Percentiles rank a stretch among this genome's conserved stretches.
Evolutionary conservation across 2,113 vertebrate genomes (phyloP).

Genomic region (Gambusia holbrooki): DNA sequence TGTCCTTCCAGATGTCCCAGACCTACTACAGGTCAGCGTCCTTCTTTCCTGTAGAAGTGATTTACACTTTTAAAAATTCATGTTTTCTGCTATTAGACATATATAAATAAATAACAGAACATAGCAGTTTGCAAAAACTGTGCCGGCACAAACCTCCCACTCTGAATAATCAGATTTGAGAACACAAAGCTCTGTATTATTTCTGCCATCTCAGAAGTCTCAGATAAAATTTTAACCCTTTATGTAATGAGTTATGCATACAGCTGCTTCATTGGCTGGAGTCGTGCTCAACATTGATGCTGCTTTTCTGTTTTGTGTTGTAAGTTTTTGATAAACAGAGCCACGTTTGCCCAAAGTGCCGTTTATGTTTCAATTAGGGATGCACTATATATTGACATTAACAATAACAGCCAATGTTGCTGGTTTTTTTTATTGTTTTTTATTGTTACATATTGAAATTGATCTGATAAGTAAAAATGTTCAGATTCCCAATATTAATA

Average conservation of each 20-base stretch:
- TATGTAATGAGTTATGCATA: background rate
- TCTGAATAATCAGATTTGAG: background rate
- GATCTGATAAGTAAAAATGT: too few species aligned
- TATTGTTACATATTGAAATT: too few species aligned
- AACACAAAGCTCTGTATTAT: background rate
- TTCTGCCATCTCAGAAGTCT: too few species aligned
- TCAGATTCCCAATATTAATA: too few species aligned
- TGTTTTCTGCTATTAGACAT: background rate
- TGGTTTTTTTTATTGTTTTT: too few species aligned
- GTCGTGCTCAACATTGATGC: too few species aligned
- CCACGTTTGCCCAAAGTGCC: background rate
- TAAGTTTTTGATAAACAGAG: background rate
- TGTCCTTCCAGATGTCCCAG: slow-evolving; percentile 98
- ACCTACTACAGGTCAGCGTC: slow-evolving; percentile 84
- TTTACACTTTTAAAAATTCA: background rate
- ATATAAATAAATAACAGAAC: too few species aligned
- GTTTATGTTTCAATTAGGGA: background rate
- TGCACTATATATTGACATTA: too few species aligned
- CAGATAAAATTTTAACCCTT: background rate
- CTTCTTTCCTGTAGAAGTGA: background rate
- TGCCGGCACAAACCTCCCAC: background rate
- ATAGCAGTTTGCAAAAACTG: background rate
- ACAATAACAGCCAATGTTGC: too few species aligned
- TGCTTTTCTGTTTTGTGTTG: background rate
- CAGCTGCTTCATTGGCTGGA: background rate